Evolutionary conservation across 2,888 invertebrate species (phyloP).

Genomic region (Colostygia pectinataria): DNA sequence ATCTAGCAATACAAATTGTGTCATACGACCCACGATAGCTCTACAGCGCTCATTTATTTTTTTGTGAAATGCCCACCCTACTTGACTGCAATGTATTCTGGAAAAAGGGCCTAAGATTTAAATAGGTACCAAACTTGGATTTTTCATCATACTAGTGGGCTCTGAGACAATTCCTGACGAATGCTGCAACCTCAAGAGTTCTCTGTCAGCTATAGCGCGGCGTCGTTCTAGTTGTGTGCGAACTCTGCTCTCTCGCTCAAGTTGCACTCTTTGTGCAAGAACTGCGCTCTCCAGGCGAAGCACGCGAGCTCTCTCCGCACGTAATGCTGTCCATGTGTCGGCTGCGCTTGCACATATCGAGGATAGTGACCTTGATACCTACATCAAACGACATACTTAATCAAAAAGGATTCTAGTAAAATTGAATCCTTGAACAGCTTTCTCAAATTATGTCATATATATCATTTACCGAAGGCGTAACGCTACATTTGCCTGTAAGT

Average conservation of each 20-base stretch:
- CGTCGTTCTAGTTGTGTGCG: conserved; percentile 70
- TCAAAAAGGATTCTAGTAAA: no score
- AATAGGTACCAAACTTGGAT: conserved; percentile 49
- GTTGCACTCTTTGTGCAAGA: conserved; percentile 63
- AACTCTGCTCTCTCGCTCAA: conserved; percentile 65
- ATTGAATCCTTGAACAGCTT: no score
- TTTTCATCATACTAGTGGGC: conserved; percentile 26
- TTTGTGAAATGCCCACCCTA: neutral
- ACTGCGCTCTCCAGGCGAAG: conserved; percentile 68
- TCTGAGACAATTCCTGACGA: conserved; percentile 32
- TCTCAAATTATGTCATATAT: no score
- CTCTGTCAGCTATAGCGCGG: conserved; percentile 62
- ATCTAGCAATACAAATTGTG: no score
- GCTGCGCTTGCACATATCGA: conserved; percentile 61
- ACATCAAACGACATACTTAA: conserved; percentile 7
- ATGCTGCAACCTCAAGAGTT: conserved; percentile 52
- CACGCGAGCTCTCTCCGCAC: conserved; percentile 67
- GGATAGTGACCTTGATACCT: conserved; percentile 64
- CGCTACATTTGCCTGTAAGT: no score
- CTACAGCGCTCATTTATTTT: no score
- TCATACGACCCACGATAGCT: no score
- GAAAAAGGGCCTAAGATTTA: conserved; percentile 2
- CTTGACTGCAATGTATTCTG: no score
- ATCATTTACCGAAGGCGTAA: no score
- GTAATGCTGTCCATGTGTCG: conserved; percentile 68